These are phyloP conservation scores for Danaus plexippus DNA, from an alignment of 1,140 invertebrate genomes.

Conservation along the genomic window DNA sequence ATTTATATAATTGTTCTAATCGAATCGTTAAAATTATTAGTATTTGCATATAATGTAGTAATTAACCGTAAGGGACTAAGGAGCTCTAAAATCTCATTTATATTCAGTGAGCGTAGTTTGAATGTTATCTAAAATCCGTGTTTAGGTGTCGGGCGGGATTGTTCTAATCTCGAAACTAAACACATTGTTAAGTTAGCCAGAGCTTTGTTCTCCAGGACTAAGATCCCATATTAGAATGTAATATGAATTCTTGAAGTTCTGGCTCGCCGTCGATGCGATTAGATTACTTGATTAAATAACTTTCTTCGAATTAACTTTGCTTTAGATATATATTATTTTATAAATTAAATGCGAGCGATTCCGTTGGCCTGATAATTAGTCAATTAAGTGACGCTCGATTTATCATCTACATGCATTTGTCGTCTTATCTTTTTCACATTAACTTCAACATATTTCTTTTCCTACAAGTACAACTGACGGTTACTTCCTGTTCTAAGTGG, in stretches of 20 bases:
- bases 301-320: slow-evolving; percentile 6
- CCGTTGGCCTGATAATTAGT: not conserved
- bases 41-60: slow-evolving; percentile 36
- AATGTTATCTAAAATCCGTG: slow-evolving; percentile 71
- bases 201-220: slow-evolving; percentile 50
- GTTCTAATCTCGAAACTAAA: slow-evolving; percentile 69
- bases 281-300: slow-evolving; percentile 14
- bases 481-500: slow-evolving; percentile 17
- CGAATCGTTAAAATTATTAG: too few relatives aligned
- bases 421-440: slow-evolving; percentile 14
- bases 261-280: slow-evolving; percentile 9
- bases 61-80: slow-evolving; percentile 42
- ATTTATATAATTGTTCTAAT: too few relatives aligned
- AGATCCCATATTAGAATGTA: slow-evolving; percentile 27
- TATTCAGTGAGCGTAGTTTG: slow-evolving; percentile 68
- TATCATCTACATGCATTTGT: slow-evolving; percentile 4
- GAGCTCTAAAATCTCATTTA: slow-evolving; percentile 68
- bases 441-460: slow-evolving; percentile 15
- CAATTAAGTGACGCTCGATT: slow-evolving; percentile 14
- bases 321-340: not conserved
- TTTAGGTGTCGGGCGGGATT: slow-evolving; percentile 68
- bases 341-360: not conserved
- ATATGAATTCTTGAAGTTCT: slow-evolving; percentile 33
- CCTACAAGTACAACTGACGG: slow-evolving; percentile 16
- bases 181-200: slow-evolving; percentile 60